Conservation (phyloP, 2,888 invertebrate species). For the Torymus aiolomorphi region DNA sequence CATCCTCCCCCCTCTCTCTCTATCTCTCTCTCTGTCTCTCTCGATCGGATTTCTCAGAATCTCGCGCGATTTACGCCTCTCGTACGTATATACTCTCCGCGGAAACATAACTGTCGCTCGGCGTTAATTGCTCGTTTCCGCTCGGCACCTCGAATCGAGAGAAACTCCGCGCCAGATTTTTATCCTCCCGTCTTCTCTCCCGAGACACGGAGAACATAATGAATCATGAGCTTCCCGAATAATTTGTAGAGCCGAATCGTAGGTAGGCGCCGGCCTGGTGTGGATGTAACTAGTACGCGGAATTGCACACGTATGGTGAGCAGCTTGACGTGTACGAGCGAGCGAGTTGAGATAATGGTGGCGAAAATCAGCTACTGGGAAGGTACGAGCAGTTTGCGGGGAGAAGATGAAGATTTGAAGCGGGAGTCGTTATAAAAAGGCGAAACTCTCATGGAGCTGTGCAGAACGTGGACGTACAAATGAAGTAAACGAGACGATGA, state of each 20-base stretch:
- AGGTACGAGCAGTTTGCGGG: background rate
- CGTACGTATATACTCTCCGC: too few relatives aligned
- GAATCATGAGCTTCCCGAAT: background rate
- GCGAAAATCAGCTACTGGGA: slow-evolving; percentile 40
- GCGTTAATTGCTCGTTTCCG: too few relatives aligned
- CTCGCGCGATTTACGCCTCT: too few relatives aligned
- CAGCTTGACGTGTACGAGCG: background rate
- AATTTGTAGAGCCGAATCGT: background rate
- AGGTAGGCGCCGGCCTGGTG: too few relatives aligned
- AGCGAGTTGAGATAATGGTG: slow-evolving; percentile 10
- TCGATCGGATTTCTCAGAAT: too few relatives aligned
- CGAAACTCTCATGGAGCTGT: background rate
- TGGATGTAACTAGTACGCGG: slow-evolving; percentile 7
- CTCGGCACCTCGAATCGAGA: background rate
- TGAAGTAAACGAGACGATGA: background rate
- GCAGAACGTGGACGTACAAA: background rate
- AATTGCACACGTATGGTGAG: slow-evolving; percentile 4
- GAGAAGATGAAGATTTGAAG: background rate
- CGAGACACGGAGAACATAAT: background rate
- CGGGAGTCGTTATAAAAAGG: slow-evolving; percentile 4
- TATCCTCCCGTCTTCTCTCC: background rate
- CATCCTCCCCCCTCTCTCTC: too few relatives aligned
- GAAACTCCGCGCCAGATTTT: background rate
- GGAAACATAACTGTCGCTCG: too few relatives aligned
- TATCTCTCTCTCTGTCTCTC: too few relatives aligned